Evolutionary conservation across 2,888 invertebrate genomes (phyloP), one percentile per base, ranked within the genome.

Genomic region (Pelosia muscerda): DNA sequence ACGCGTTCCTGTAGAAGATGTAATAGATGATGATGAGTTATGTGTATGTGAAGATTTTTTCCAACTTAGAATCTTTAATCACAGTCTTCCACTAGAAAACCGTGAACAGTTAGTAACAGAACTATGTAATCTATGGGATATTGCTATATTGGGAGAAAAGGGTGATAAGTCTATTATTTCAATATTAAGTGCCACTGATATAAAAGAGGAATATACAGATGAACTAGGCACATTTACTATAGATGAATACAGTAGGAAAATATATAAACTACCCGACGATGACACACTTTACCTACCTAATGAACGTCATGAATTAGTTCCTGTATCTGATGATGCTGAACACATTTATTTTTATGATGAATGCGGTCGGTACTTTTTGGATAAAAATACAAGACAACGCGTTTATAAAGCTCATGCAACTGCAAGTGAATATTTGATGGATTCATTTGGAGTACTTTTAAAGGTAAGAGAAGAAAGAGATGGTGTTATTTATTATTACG

Each of bases 381-480:
- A 94, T 63, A 53, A 74, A 9, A 87, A 84, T 69, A 89, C 88
- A 28, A 89, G 88, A 74, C 89, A 92, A 76, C 85, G 92, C 75
- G 81, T 93, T 57, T 95, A 95, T 70, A 95, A 93, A 87, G 91
- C 92, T 67, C 87, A 89, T 75, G 86, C 78, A 31, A 86, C 86
- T 71, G 89, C 92, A 6, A 94, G 94, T 78, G 95, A 95, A 78
- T 95, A 92, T 72, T 89, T 93, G 87, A 90, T 95, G 91, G 91
- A 92, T 72, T 85, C 88, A n/a, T 75, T 88, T 42, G 95, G 95
- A 53, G 79, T 88, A 34, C 81, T 95, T 60, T 68, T 94, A 64
- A 94, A 95, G 84, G 76, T 88, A 19, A 92, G 92, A 82, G 95
- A 94, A 83, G 86, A 84, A 68, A 84, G 87, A 68, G 90, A 93